Conservation (phyloP, 1,140 invertebrate genomes). For the Leptinotarsa lineolata region DNA sequence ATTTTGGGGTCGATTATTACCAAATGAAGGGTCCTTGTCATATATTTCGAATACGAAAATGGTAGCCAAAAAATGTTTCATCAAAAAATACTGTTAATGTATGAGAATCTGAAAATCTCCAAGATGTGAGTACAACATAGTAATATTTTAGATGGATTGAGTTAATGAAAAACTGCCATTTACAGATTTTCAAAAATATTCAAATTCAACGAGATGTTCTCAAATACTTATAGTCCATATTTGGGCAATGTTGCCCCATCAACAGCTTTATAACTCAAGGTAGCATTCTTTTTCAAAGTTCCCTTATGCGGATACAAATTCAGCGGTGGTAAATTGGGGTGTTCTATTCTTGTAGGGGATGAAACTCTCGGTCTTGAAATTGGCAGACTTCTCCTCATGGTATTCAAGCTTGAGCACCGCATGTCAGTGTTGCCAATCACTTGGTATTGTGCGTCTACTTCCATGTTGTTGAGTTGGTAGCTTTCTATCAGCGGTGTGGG, state of each 20-base stretch:
- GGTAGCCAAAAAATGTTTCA: too few species aligned
- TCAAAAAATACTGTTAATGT: too few species aligned
- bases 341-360: slow-evolving; percentile 77
- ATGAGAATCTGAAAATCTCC: too few species aligned
- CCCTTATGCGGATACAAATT: slow-evolving; percentile 67
- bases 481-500: slow-evolving; percentile 73
- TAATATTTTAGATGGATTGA: too few species aligned
- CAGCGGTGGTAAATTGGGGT: slow-evolving; percentile 76
- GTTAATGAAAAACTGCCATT: too few species aligned
- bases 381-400: slow-evolving; percentile 52
- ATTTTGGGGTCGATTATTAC: too few species aligned
- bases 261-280: slow-evolving; percentile 47
- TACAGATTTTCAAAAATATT: too few species aligned
- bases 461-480: slow-evolving; percentile 66
- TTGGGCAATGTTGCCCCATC: slow-evolving; percentile 50
- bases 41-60: too few species aligned
- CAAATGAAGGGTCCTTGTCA: too few species aligned
- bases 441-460: slow-evolving; percentile 39
- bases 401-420: slow-evolving; percentile 52
- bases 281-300: slow-evolving; percentile 47
- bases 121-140: too few species aligned
- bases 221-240: slow-evolving; percentile 40
- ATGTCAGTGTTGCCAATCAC: slow-evolving; percentile 52
- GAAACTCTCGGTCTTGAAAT: slow-evolving; percentile 64
- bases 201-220: too few species aligned